Percentiles rank a stretch among this genome's conserved stretches.
Evolutionary conservation across 2,113 vertebrate genomes (phyloP).

Genomic region (Candoia aspera): DNA sequence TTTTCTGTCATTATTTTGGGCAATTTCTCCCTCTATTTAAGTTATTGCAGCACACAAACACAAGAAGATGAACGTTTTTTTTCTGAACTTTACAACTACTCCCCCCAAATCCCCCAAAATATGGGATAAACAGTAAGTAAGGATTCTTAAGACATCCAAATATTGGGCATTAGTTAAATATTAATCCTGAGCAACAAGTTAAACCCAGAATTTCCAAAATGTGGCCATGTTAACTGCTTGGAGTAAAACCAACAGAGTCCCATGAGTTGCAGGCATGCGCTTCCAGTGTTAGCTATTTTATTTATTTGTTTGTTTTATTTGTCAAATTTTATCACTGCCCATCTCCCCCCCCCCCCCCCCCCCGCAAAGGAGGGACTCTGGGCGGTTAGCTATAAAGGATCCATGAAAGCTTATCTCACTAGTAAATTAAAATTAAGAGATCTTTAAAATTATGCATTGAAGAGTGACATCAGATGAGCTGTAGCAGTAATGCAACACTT

Average conservation of each 20-base stretch:
- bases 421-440: not conserved
- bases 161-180: not conserved
- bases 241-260: not conserved
- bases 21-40: not conserved
- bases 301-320: too few species aligned
- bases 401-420: not conserved
- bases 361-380: too few species aligned
- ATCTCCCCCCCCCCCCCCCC: too few species aligned
- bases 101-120: not conserved
- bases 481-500: slow-evolving; percentile 8
- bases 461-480: not conserved
- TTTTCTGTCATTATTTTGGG: not conserved
- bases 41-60: not conserved
- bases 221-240: not conserved
- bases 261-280: not conserved
- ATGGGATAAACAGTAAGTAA: not conserved
- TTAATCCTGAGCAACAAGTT: not conserved
- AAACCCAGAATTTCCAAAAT: not conserved
- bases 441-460: not conserved
- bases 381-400: not conserved
- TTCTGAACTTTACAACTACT: not conserved
- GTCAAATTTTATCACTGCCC: too few species aligned
- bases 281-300: not conserved
- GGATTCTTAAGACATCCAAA: not conserved
- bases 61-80: not conserved